phyloP scores from a whole-genome alignment of 2,888 invertebrate genomes.

The Andrena dorsata region DNA sequence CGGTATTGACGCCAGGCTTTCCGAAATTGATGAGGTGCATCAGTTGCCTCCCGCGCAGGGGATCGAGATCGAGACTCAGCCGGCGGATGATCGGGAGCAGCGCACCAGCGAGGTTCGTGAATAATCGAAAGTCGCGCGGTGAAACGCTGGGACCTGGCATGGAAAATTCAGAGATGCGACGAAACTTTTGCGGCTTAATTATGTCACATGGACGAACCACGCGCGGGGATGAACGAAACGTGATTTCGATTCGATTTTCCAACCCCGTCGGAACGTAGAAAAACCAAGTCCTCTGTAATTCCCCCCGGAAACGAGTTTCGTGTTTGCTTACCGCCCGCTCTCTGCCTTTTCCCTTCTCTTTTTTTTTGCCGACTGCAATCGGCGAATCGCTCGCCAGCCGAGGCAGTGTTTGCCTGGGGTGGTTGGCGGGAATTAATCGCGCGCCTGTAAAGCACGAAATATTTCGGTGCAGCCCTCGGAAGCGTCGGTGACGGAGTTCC shows the following conservation, averaged over 20 bases:
- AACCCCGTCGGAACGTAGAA: not conserved
- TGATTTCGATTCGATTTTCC: slow-evolving; percentile 35
- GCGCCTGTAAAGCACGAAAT: not conserved
- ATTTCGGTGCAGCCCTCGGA: not conserved
- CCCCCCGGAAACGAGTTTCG: slow-evolving; percentile 28
- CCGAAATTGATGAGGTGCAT: slow-evolving; percentile 26
- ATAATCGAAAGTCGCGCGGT: not conserved
- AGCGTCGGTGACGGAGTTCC: not conserved
- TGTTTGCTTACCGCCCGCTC: slow-evolving; percentile 28
- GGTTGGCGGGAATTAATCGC: slow-evolving; percentile 25
- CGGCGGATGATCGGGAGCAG: slow-evolving; percentile 1
- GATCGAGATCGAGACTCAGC: slow-evolving; percentile 23
- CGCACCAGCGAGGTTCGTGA: slow-evolving; percentile 52
- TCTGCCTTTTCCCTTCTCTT: not conserved
- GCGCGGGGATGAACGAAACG: not conserved
- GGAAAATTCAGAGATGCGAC: slow-evolving; percentile 4
- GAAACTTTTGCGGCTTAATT: slow-evolving; percentile 29
- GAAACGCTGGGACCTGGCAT: not conserved
- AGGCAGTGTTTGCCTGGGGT: not conserved
- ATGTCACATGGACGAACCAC: slow-evolving; percentile 12
- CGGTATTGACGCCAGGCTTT: slow-evolving; percentile 14
- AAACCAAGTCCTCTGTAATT: slow-evolving; percentile 33
- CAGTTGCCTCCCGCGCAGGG: slow-evolving; percentile 10
- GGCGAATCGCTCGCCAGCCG: not conserved
- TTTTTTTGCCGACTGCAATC: slow-evolving; percentile 17